Conservation (phyloP, 2,888 invertebrate species). For the Acrobeloides nanus region DNA sequence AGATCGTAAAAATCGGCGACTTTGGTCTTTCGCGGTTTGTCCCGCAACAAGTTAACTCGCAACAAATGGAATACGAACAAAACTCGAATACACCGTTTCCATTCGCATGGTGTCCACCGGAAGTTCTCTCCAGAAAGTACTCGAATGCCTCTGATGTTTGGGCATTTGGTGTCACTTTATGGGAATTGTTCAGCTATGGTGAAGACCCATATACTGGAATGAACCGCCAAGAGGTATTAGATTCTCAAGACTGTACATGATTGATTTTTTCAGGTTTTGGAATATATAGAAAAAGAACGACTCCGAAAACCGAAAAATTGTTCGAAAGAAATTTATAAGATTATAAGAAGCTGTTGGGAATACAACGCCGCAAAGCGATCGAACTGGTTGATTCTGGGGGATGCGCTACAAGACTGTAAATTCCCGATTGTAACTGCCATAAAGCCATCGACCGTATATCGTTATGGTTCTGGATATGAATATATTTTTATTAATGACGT, state of each 20-base stretch:
- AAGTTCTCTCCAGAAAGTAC: slow-evolving; percentile 71
- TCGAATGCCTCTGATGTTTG: slow-evolving; percentile 40
- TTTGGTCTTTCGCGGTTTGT: slow-evolving; percentile 93
- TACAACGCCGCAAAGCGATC: too few relatives aligned
- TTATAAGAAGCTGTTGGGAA: slow-evolving; percentile 62
- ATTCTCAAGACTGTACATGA: slow-evolving; percentile 77
- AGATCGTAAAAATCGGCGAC: slow-evolving; percentile 87
- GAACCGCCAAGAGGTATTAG: too few relatives aligned
- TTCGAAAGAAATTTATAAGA: slow-evolving; percentile 76
- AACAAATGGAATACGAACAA: too few relatives aligned
- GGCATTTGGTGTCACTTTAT: slow-evolving; percentile 86
- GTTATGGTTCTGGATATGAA: too few relatives aligned
- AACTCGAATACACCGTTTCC: slow-evolving; percentile 95
- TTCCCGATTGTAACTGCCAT: too few relatives aligned
- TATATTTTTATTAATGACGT: too few relatives aligned
- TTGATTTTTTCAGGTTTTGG: slow-evolving; percentile 71
- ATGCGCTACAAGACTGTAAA: too few relatives aligned
- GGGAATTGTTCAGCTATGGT: slow-evolving; percentile 94
- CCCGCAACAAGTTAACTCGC: slow-evolving; percentile 81
- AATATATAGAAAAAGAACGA: slow-evolving; percentile 84
- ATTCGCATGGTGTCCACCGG: slow-evolving; percentile 97
- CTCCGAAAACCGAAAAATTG: slow-evolving; percentile 78
- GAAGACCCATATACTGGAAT: slow-evolving; percentile 65
- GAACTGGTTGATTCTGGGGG: too few relatives aligned
- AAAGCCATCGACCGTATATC: too few relatives aligned